Base-by-base conservation (phyloP, 2,888 invertebrate species). In the Agapostemon virescens region DNA sequence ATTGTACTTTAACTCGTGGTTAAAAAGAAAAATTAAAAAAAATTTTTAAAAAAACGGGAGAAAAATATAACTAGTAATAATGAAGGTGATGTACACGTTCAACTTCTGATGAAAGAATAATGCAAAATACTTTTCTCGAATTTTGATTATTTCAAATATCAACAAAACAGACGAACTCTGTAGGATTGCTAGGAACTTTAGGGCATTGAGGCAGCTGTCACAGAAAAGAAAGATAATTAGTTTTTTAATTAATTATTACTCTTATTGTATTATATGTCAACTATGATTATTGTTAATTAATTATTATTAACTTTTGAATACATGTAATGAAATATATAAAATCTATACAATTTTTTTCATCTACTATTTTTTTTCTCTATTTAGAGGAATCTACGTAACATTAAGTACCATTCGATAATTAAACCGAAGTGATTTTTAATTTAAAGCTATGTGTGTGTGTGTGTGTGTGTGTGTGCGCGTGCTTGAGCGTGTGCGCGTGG, bases 121-220 rank as follows among this genome's bases (percentile, higher is more conserved):
- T 73, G 77, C 64, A 79, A 77, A 63, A 76, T 38, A 66, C 38
- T 79, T 81, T 69, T 68, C 49, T 40, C n/a, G 36, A 68, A 66
- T 70, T 79, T 79, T 79, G 55, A 82, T 82, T 67, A 69, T 74
- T 79, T 61, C 38, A 66, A 70, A 77, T 33, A 38, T 63, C 61
- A 45, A 64, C 58, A 75, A 74, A 77, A 45, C 33, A 33, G 63
- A 36, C 33, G 55, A 89, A 91, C 92, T 92, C 92, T 92, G 92
- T 92, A 92, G 91, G 90, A 89, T 84, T 89, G 92, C 91, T 93
- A 92, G 92, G 91, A 89, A 89, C 70, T 90, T 84, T 88, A 89
- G 90, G 88, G 92, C 92, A 92, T 92, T 92, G 92, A 93, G 92
- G 92, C 92, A 93, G 92, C 92, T 93, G 92, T 93, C 92, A 92